Base-by-base conservation (phyloP, 2,888 invertebrate genomes). In the Oegoconia quadripuncta region DNA sequence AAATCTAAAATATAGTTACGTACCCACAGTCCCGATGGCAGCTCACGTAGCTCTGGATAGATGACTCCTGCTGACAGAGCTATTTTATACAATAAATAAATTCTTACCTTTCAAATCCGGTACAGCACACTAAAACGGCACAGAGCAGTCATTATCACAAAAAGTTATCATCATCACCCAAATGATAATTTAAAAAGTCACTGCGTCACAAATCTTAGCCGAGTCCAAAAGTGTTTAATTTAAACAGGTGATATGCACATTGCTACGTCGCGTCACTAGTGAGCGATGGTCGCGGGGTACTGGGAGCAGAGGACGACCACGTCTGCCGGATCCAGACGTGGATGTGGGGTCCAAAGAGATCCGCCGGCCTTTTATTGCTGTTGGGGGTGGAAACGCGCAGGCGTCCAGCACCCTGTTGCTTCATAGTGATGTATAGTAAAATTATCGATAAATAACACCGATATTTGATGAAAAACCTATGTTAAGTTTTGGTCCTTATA, bases 341-440 rank as follows among this genome's bases (percentile, higher is more conserved):
- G 66, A 61, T 81, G 58, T 84, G 84, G 74, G 68, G 58, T 55
- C 64, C 51, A 48, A 64, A 49, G 63, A 52, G 57, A 56, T 63
- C 73, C 59, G 68, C 66, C 56, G 55, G 59, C 52, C 68, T 57
- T 64, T 83, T 80, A 84, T 83, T 77, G 50, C 59, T 45, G 45
- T 48, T 46, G 33, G 69, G 81, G 82, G 73, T 70, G 67, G 71
- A 56, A 71, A 64, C 83, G 86, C 86, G 86, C 86, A 86, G 74
- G 86, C 86, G 86, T 84, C 74, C 73, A 70, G 75, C 79, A 86
- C 86, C 86, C 86, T 86, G 86, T 86, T 86, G 86, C 86, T 83
- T 84, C 84, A 44, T 68, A 72, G 77, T 48, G 64, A 54, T 42
- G 76, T 38, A 29, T 16, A 1, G 29, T 15, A 29, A 17, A 9